Conservation (phyloP, 92 coral and sea anemone species). For the Meandrina meandrites region DNA sequence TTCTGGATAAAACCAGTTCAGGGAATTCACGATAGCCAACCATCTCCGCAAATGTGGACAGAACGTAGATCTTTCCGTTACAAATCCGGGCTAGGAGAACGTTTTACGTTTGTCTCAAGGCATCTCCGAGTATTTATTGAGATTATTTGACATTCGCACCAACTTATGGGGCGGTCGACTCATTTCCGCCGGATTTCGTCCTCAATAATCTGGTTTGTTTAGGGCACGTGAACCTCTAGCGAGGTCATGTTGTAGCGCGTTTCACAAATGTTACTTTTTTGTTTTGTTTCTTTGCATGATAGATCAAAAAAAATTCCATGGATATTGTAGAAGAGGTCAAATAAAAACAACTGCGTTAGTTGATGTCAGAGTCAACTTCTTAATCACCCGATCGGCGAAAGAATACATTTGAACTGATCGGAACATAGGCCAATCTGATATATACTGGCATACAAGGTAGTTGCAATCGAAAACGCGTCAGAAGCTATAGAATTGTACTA, state of each 20-base stretch:
- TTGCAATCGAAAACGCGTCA: too few species aligned
- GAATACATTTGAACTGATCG: too few species aligned
- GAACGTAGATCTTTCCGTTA: neutral
- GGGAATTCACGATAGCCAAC: neutral
- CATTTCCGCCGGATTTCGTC: neutral
- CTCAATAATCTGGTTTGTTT: neutral
- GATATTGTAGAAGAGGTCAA: too few species aligned
- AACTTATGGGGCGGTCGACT: neutral
- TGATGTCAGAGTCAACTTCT: too few species aligned
- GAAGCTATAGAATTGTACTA: too few species aligned
- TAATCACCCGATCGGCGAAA: too few species aligned
- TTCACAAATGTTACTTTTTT: neutral
- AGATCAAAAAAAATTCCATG: too few species aligned
- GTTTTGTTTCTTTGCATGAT: too few species aligned
- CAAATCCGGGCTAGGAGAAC: neutral
- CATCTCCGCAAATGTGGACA: neutral
- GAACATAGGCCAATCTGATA: too few species aligned
- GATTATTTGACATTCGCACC: neutral
- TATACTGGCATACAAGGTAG: too few species aligned
- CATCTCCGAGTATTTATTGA: neutral
- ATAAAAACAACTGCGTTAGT: too few species aligned
- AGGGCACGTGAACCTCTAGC: neutral
- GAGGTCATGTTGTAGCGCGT: neutral
- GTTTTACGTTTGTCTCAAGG: neutral
- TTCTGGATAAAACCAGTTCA: neutral